Evolutionary conservation across 2,797 vertebrate genomes (phyloP).

Genomic region (Halcyon badia): DNA sequence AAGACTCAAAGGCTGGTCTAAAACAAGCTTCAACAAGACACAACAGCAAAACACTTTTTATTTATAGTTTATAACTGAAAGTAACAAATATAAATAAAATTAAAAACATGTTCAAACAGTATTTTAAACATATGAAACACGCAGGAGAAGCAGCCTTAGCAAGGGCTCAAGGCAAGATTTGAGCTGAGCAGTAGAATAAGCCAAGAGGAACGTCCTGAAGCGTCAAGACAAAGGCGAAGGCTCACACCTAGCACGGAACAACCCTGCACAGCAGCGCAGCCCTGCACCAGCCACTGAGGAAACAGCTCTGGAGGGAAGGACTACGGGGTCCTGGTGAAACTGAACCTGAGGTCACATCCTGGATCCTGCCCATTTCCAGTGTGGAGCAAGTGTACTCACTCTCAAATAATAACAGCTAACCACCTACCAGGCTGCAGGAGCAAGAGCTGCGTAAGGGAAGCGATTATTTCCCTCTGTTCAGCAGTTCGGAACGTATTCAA

Average conservation of each 20-base stretch:
- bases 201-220: neutral
- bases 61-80: constrained; percentile 17
- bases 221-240: neutral
- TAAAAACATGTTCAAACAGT: neutral
- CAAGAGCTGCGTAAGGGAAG: neutral
- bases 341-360: neutral
- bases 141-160: neutral
- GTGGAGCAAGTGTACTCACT: neutral
- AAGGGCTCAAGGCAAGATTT: neutral
- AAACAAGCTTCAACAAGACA: constrained; percentile 35
- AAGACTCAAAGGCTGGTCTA: neutral
- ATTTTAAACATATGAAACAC: neutral
- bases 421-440: neutral
- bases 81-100: constrained; percentile 25
- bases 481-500: neutral
- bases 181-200: neutral
- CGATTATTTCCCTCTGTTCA: neutral
- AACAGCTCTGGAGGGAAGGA: neutral
- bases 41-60: neutral
- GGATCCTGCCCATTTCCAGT: neutral
- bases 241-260: neutral
- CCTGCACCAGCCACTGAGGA: neutral
- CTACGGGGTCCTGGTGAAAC: neutral
- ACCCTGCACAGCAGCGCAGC: neutral
- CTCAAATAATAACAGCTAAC: neutral